Evolutionary conservation across 2,113 vertebrate species (phyloP).

Genomic region (Globicephala melas): DNA sequence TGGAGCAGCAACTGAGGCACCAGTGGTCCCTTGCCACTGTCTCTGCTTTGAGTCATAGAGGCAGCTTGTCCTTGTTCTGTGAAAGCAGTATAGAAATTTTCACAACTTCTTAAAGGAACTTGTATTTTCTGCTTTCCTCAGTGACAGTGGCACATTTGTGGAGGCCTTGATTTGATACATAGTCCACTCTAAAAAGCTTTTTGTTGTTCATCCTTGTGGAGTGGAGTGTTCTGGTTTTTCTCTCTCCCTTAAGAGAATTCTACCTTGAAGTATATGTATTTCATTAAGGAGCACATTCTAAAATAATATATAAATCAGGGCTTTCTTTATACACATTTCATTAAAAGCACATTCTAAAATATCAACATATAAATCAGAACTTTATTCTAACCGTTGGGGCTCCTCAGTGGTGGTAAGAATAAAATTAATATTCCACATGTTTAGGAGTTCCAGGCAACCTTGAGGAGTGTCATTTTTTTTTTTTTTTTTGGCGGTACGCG

Average conservation of each 20-base stretch:
- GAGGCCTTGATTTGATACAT: neutral
- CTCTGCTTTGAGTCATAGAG: neutral
- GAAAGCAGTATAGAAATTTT: neutral
- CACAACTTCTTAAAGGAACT: neutral
- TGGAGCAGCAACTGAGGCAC: neutral
- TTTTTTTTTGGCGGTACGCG: no score
- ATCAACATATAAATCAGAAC: neutral
- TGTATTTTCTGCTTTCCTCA: neutral
- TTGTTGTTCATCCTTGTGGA: neutral
- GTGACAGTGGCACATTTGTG: neutral
- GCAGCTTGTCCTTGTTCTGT: neutral
- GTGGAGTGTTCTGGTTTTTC: neutral
- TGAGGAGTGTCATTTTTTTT: neutral
- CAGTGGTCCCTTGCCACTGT: neutral
- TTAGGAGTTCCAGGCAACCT: neutral
- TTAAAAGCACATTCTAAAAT: constrained; percentile 6
- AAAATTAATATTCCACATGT: neutral
- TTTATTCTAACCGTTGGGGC: neutral
- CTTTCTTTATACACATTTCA: neutral
- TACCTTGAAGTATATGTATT: neutral
- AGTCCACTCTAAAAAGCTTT: neutral
- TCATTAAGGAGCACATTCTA: neutral
- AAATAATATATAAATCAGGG: neutral
- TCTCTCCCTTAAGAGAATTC: neutral
- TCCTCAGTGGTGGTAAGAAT: neutral